phyloP scores from a whole-genome alignment of 1,140 invertebrate species.

The Rhyacophila brunnea region DNA sequence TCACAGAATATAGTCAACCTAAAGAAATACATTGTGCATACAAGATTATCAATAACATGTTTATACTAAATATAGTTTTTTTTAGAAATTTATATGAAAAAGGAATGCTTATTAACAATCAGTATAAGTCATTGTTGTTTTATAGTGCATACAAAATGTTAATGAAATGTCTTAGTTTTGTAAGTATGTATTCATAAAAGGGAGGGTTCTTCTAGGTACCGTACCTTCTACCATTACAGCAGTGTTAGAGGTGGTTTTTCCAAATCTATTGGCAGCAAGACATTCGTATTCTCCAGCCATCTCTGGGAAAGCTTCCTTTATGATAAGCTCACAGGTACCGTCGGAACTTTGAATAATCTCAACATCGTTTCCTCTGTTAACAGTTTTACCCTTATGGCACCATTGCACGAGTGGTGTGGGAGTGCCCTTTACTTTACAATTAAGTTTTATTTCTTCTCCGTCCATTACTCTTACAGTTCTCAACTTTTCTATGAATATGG shows the following conservation, averaged over 20 bases:
- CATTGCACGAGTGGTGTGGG: slow-evolving; percentile 81
- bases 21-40: slow-evolving; percentile 2
- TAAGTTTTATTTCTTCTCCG: slow-evolving; percentile 81
- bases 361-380: slow-evolving; percentile 78
- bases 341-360: slow-evolving; percentile 72
- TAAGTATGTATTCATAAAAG: not conserved
- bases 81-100: no score
- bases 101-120: no score
- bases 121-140: not conserved
- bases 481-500: slow-evolving; percentile 72
- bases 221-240: slow-evolving; percentile 82
- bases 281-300: slow-evolving; percentile 87
- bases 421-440: slow-evolving; percentile 73
- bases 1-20: no score
- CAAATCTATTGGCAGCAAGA: slow-evolving; percentile 79
- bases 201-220: not conserved
- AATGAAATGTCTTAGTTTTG: not conserved
- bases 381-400: slow-evolving; percentile 72
- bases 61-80: not conserved
- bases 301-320: slow-evolving; percentile 92
- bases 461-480: slow-evolving; percentile 84
- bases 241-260: slow-evolving; percentile 78
- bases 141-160: not conserved
- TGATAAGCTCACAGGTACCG: slow-evolving; percentile 79
- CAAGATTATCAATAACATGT: not conserved